Evolutionary conservation across 1,140 invertebrate genomes (phyloP), one percentile per base, ranked within the genome.

Genomic region (Apis florea): DNA sequence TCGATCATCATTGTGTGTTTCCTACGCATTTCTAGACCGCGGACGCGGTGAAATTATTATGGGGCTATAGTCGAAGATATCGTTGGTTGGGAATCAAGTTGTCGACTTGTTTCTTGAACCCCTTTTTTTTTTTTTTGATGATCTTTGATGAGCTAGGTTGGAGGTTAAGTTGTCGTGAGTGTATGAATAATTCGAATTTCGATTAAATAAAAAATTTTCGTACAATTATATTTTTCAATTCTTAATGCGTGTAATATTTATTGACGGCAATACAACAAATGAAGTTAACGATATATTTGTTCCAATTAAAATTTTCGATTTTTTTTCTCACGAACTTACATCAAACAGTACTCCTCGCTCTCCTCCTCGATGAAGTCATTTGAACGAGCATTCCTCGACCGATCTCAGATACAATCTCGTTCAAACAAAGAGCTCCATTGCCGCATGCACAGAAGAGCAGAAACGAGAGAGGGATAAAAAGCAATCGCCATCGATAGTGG

Each of bases 1-100:
- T 81, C 79, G 79, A 81, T 81, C 79, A 81, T 81, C 72, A 81
- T 75, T 75, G 71, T 75, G 71, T 81, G 79, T 68, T 81, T 66
- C 63, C 68, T 74, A 51, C 71, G 53, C 79, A 54, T 67, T 80
- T 80, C 67, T 81, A 58, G 63, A 75, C 79, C 68, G 79, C 72
- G 71, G 75, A 80, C 71, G 79, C 63, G 40, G 67, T 40, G 71
- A 68, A 75, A 75, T 81, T 81, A 75, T 81, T 81, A 67, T 59
- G 64, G 63, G 47, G 0, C 51, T 19, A 21, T 51, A n/a, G 63
- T 24, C 24, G 21, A 51, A 26, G 54, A 3, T 21, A 61, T n/a
- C 69, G 58, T 49, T 53, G 2, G 5, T 21, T 0, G 15, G n/a
- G 19, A 17, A 24, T 3, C 13, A 19, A 47, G 61, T 24, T 0